Evolutionary conservation across 1,140 invertebrate species (phyloP).

Genomic region (Triops longicaudatus): DNA sequence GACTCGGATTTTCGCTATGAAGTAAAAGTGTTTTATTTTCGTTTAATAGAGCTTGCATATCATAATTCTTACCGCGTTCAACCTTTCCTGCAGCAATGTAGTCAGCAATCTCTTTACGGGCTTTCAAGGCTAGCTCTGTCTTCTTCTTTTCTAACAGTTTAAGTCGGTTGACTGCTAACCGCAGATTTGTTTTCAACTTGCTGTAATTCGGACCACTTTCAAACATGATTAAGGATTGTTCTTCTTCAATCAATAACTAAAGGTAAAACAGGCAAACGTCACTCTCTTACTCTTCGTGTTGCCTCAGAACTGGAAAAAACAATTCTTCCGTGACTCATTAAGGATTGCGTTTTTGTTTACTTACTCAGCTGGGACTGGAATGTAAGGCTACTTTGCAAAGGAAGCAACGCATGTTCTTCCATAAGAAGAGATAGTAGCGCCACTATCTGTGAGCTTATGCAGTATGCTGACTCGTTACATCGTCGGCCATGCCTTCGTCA

Average conservation of each 20-base stretch:
- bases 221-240: constrained; percentile 58
- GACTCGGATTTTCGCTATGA: constrained; percentile 82
- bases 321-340: background rate
- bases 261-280: background rate
- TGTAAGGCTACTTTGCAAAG: background rate
- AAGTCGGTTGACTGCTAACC: constrained; percentile 78
- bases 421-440: no score
- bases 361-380: background rate
- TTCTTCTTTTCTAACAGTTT: constrained; percentile 98
- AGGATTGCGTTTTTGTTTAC: constrained; percentile 7
- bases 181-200: constrained; percentile 92
- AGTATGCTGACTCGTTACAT: no score
- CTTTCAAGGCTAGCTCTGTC: constrained; percentile 89
- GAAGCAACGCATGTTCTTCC: no score
- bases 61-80: constrained; percentile 49
- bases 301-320: background rate
- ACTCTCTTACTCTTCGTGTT: background rate
- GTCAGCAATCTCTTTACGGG: constrained; percentile 95
- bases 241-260: background rate
- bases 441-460: no score
- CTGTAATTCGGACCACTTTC: constrained; percentile 78
- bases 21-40: constrained; percentile 17
- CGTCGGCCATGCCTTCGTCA: no score
- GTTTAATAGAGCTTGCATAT: background rate
- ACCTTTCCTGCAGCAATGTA: constrained; percentile 82